Percentiles rank a stretch among this genome's conserved stretches.
phyloP scores from a whole-genome alignment of 1,140 invertebrate species.

The Drosophila nannoptera region DNA sequence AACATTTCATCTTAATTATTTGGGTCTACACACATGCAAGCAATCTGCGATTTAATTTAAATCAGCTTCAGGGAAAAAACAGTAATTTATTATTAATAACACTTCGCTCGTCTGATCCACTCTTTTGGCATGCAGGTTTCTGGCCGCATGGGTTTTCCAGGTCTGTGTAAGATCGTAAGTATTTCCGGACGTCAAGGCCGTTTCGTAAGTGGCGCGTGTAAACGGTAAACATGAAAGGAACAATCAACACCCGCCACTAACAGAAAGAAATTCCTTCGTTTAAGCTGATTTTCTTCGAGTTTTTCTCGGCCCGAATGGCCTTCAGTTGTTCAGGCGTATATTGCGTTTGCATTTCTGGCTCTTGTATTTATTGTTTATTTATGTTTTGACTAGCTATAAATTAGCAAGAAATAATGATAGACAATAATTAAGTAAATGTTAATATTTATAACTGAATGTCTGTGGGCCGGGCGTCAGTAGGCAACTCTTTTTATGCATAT shows the following conservation, averaged over 20 bases:
- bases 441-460: constrained; percentile 43
- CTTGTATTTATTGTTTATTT: constrained; percentile 1
- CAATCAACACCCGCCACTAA: too few species aligned
- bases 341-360: constrained; percentile 7
- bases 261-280: neutral
- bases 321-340: neutral
- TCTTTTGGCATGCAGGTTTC: too few species aligned
- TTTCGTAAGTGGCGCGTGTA: neutral
- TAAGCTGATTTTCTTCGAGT: neutral
- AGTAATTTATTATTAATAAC: too few species aligned
- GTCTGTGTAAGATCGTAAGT: neutral
- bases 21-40: too few species aligned
- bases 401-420: constrained; percentile 44
- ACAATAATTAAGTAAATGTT: constrained; percentile 46
- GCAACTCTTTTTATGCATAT: constrained; percentile 18
- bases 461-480: neutral
- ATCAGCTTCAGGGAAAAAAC: too few species aligned
- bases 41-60: too few species aligned
- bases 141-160: neutral
- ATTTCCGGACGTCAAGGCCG: constrained; percentile 9
- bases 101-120: too few species aligned
- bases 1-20: too few species aligned
- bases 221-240: neutral
- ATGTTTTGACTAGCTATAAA: constrained; percentile 34
- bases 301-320: neutral